Evolutionary conservation across 53 echinoderm and acorn worm species (phyloP), one percentile per base, ranked within the genome.

Genomic region (Echinarachnius parma): DNA sequence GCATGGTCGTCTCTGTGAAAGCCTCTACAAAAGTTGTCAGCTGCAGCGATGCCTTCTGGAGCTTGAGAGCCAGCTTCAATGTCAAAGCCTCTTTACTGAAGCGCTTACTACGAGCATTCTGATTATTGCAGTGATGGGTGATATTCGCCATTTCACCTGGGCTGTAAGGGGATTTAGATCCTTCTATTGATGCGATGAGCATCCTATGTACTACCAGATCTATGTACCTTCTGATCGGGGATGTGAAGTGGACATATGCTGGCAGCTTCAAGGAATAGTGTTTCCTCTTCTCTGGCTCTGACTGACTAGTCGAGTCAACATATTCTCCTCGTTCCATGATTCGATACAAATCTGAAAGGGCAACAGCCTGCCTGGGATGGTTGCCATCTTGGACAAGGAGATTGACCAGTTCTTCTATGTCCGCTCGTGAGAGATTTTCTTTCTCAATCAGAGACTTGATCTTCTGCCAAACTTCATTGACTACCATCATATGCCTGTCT

Each of bases 161-260:
- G 0, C 67, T 64, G 61, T 95, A 95, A 4, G 95, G 90, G 29
- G 62, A 54, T 23, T 48, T 66, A 15, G 53, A 29, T 23, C 75
- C 14, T 11, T 84, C 76, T 7, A 95, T 22, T 4, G 55, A 53
- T 7, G 84, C 66, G 0, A 68, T 66, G 21, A 95, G 55, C 78
- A 95, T 78, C 22, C 95, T 80, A 29, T 90, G 95, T 20, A 87
- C 88, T 2, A 95, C 80, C 8, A 95, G 79, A 59, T 95, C 95
- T 20, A 87, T 75, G 59, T 66, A 95, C 2, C 87, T 84, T 28
- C 90, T 80, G 34, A 90, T 82, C 5, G 95, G 95, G 21, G 95
- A 84, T 22, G 87, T 87, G 56, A 80, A 95, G 46, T 84, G 87
- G 0, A 81, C 62, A 31, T 86, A 78, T 44, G 64, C 60, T 9